These are phyloP conservation scores for Lepidocolaptes lacrymiger DNA, from an alignment of 2,797 vertebrate species.

Conservation along the genomic window DNA sequence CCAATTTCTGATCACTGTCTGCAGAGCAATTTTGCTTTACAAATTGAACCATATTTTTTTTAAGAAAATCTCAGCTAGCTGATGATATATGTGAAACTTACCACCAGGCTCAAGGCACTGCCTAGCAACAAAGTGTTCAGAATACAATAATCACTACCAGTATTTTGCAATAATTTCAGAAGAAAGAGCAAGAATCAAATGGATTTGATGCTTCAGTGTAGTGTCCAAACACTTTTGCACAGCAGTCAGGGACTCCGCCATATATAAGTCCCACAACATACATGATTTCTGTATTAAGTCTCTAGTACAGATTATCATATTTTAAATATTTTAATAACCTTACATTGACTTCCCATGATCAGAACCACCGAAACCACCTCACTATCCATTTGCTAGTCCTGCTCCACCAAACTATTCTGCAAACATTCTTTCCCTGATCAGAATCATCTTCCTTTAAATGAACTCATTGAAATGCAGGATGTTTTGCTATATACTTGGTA, in stretches of 20 bases:
- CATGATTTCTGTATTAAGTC: not conserved
- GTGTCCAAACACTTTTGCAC: not conserved
- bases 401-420: not conserved
- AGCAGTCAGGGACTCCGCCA: not conserved
- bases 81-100: not conserved
- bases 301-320: not conserved
- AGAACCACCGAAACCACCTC: not conserved
- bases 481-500: not conserved
- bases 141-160: not conserved
- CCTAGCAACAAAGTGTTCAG: slow-evolving; percentile 32
- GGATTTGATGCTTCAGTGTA: not conserved
- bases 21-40: not conserved
- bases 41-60: not conserved
- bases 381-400: not conserved
- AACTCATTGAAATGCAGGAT: not conserved
- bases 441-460: slow-evolving; percentile 4
- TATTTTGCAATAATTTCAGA: slow-evolving; percentile 1
- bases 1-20: not conserved
- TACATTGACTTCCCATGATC: not conserved
- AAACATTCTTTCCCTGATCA: not conserved
- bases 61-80: not conserved
- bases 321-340: not conserved
- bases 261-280: not conserved
- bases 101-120: not conserved
- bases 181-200: not conserved